Evolutionary conservation across 2,797 vertebrate genomes (phyloP), one percentile per base, ranked within the genome.

Genomic region (Discoglossus pictus): DNA sequence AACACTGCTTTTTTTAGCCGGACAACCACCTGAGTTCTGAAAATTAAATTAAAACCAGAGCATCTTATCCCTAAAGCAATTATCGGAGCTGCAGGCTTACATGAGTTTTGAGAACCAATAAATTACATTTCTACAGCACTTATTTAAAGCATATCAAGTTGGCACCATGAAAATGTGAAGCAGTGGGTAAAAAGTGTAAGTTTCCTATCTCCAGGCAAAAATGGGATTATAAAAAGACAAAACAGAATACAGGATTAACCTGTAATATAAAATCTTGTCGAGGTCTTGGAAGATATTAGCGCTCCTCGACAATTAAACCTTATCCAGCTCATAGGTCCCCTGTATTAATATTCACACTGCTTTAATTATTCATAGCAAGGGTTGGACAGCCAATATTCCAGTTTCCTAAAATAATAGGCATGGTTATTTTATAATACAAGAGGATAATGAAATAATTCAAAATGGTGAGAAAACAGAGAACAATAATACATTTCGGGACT

Each of bases 31-130:
- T 25, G 42, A 56, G 36, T 51, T 50, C 68, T 51, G 43, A 55
- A 70, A 63, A 70, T 70, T 70, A 63, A 70, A 70, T 70, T 69
- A 69, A 69, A 62, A 51, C 35, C 36, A 18, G 51, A 54, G 56
- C 56, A 76, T 64, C 65, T 75, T 27, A 59, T 62, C 67, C 74
- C 65, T 68, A 69, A 70, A 70, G 68, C 68, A 70, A 70, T 70
- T 70, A 70, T 63, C 60, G 61, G 36, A 63, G 68, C 68, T 50
- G 34, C 52, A 21, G 60, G 43, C 58, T 63, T 65, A 75, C 67
- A 44, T 18, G 46, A 1, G 24, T 2, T 23, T 36, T 70, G 27
- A 52, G 65, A 73, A 46, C 25, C 58, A 78, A 79, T 15, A 46
- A 77, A 74, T 15, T 46, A 59, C 3, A 0, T 39, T 75, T 71